phyloP scores from a whole-genome alignment of 2,113 vertebrate species.

The Salvelinus sp. region DNA sequence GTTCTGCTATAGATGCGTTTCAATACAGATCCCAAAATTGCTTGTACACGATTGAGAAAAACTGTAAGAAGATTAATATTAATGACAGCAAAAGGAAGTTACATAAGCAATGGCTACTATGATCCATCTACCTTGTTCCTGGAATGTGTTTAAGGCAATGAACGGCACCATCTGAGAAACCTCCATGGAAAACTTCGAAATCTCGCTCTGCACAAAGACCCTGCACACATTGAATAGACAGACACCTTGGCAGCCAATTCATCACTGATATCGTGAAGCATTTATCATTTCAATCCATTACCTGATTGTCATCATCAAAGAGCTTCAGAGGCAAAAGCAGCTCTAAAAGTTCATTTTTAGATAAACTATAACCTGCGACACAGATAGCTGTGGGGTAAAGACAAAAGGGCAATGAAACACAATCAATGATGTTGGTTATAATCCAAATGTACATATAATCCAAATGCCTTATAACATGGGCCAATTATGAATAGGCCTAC shows the following conservation, averaged over 20 bases:
- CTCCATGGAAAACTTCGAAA: constrained; percentile 86
- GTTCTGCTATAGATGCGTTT: too few species aligned
- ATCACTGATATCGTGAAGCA: neutral
- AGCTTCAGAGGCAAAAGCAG: constrained; percentile 80
- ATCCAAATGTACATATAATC: neutral
- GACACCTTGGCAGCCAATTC: neutral
- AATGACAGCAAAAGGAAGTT: neutral
- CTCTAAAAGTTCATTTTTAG: constrained; percentile 84
- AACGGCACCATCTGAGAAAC: constrained; percentile 77
- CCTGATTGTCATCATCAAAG: constrained; percentile 80
- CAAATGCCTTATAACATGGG: neutral
- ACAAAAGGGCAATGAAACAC: constrained; percentile 11
- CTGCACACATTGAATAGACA: constrained; percentile 59
- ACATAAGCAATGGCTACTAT: neutral
- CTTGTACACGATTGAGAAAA: too few species aligned
- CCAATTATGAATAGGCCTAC: constrained; percentile 41
- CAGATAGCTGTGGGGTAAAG: constrained; percentile 73
- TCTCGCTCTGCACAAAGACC: constrained; percentile 88
- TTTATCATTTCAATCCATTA: constrained; percentile 38
- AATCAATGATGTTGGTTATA: neutral
- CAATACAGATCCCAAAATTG: too few species aligned
- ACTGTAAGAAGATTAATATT: neutral
- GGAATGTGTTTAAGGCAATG: constrained; percentile 77
- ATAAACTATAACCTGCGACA: constrained; percentile 74
- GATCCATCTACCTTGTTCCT: constrained; percentile 73